phyloP scores from a whole-genome alignment of 2,113 vertebrate genomes.

The Bambusicola thoracicus region DNA sequence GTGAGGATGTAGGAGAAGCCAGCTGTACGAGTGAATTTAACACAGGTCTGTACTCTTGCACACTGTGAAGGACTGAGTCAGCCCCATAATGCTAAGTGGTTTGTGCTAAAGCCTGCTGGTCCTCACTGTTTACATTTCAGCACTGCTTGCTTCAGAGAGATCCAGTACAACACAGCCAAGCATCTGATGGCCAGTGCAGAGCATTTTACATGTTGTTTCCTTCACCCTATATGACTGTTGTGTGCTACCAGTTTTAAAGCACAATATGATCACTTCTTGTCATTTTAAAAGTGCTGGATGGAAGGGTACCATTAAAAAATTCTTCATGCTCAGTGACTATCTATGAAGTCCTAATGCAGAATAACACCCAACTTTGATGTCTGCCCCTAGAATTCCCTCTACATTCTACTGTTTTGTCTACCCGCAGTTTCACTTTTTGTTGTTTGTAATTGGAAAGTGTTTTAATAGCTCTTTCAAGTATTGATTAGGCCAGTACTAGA shows the following conservation, averaged over 20 bases:
- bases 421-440: background rate
- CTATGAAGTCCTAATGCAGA: background rate
- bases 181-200: background rate
- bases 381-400: background rate
- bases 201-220: rapidly evolving
- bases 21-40: background rate
- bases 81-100: background rate
- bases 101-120: background rate
- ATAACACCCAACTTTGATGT: background rate
- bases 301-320: background rate
- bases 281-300: background rate
- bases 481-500: constrained; percentile 27
- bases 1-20: background rate
- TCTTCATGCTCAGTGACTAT: background rate
- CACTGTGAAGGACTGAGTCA: background rate
- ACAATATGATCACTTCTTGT: rapidly evolving
- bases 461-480: constrained; percentile 23
- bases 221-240: background rate
- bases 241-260: background rate
- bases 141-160: background rate
- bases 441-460: background rate
- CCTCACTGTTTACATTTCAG: background rate
- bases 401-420: background rate
- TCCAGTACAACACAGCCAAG: background rate
- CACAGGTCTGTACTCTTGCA: background rate